Evolutionary conservation across 2,888 invertebrate genomes (phyloP).

Genomic region (Luperina testacea): DNA sequence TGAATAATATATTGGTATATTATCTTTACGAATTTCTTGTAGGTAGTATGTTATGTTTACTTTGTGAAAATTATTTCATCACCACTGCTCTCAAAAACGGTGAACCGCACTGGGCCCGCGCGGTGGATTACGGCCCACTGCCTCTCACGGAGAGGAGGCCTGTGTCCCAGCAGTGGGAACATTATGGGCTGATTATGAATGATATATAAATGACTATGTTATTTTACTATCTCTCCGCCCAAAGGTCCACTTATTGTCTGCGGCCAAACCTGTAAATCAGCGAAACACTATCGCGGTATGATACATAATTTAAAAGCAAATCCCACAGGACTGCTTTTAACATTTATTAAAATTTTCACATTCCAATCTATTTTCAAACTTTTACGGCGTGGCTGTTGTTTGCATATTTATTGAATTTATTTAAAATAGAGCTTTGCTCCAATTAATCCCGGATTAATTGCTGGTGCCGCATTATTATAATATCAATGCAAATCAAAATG

Average conservation of each 20-base stretch:
- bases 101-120: no score
- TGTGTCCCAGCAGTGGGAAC: no score
- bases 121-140: no score
- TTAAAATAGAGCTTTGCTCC: conserved; percentile 62
- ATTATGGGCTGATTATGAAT: no score
- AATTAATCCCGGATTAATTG: conserved; percentile 47
- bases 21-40: neutral
- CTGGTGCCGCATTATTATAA: conserved; percentile 15
- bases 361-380: conserved; percentile 70
- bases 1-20: neutral
- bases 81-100: no score
- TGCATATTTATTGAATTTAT: conserved; percentile 72
- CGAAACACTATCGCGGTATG: conserved; percentile 27
- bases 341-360: conserved; percentile 73
- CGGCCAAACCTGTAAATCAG: conserved; percentile 36
- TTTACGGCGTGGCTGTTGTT: conserved; percentile 68
- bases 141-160: no score
- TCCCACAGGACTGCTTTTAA: conserved; percentile 60
- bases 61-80: no score
- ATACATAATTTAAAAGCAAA: conserved; percentile 56
- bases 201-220: no score
- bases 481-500: conserved; percentile 27
- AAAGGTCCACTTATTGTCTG: conserved; percentile 21
- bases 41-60: no score
- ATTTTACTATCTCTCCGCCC: conserved; percentile 6